Evolutionary conservation across 2,888 invertebrate species (phyloP), one percentile per base, ranked within the genome.

Genomic region (Scaptodrosophila latifasciaeformis): DNA sequence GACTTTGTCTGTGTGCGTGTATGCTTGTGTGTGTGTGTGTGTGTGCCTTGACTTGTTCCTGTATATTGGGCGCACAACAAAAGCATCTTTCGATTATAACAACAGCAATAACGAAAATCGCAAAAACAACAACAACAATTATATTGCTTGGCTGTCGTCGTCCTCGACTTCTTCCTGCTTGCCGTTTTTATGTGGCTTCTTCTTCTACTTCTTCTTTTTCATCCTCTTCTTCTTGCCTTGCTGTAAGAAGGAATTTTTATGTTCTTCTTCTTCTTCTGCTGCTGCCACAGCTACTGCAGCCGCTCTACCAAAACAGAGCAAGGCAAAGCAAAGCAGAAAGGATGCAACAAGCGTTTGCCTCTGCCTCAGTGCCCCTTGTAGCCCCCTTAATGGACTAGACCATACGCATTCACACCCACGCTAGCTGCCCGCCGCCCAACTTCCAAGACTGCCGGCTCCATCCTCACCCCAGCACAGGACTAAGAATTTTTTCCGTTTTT

Each of bases 171-270:
- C 24, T 27, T 39, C 39, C 35, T 42, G 35, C 49, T 42, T 34
- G 59, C 55, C 49, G 48, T 61, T 49, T 46, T 48, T 60, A 53
- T 17, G 37, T 37, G n/a, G n/a, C 37, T 17, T 13, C 37, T 13
- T 37, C 37, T 10, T 18, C 37, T 37, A 10, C 27, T 12, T 18
- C 34, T 46, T 29, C n/a, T n/a, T 37, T 17, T 17, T 13, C 37
- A 17, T 37, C 37, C 10, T 18, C 37, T 37, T 18, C 27, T 12
- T 18, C 34, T 46, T 29, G 31, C 45, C 43, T 44, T 54, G 64
- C 58, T 78, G 78, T 75, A 80, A 77, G 81, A 68, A 77, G 81
- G 78, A 74, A 75, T 79, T 75, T 75, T 75, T 79, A 75, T 70
- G 67, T 24, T 24, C 24, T 7, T 24, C 4, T 24, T 24, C 4